Evolutionary conservation across 2,888 invertebrate genomes (phyloP), one percentile per base, ranked within the genome.

Genomic region (Andrena chrysosceles): DNA sequence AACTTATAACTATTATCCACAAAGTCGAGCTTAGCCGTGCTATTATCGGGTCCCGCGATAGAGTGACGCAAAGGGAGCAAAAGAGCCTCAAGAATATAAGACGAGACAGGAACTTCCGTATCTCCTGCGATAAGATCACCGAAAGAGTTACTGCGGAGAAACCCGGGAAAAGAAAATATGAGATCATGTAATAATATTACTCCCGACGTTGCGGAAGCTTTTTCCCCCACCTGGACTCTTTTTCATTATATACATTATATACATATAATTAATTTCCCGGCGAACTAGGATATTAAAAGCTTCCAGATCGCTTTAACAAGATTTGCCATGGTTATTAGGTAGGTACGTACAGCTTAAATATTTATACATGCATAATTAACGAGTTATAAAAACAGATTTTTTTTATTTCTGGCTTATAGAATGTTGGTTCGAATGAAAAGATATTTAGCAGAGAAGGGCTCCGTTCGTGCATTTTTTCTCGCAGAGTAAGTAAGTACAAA

Each of bases 1-100:
- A 90, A 90, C 89, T 90, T 89, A 87, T 87, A 90, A 89, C 88
- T 90, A 90, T 90, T 89, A 89, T 86, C 85, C 84, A 76, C 81
- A 81, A 81, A 86, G 89, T 88, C 77, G 83, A 84, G 89, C 83
- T 90, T 77, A 84, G 85, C 81, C 84, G 81, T 72, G 75, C 74
- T 77, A 88, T 90, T 90, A 89, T 90, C 89, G 89, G 85, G 77
- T 68, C 66, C 49, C 42, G 82, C 66, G 75, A 87, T 84, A 84
- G 87, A 88, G 84, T 79, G 87, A 83, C 84, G 82, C 77, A 69
- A 81, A 73, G 73, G 81, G 81, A 77, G 63, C 29, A 35, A 62
- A 62, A 49, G 49, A 74, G 59, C 70, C 48, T 31, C 77, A 48
- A 54, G 49, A 33, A 68, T 69, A 76, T 67, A 73, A 66, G 64